Evolutionary conservation across 1,140 invertebrate genomes (phyloP).

Genomic region (Cyclina sinensis): DNA sequence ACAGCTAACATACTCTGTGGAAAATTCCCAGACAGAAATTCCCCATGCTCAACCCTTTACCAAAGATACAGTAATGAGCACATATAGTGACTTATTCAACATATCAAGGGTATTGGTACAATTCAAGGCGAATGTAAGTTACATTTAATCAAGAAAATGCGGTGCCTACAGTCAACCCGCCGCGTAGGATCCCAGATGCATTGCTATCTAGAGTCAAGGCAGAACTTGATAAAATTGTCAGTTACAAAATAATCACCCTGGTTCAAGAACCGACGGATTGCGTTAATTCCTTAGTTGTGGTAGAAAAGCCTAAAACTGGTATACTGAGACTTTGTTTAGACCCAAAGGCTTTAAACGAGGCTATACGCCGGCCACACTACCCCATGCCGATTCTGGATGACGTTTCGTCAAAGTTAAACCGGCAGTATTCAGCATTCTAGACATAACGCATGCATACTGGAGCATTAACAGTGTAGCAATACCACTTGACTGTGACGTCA

Average conservation of each 20-base stretch:
- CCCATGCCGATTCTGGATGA: conserved; percentile 56
- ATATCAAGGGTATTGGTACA: neutral
- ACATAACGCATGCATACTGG: conserved; percentile 80
- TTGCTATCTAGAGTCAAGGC: neutral
- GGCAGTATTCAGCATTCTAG: conserved; percentile 63
- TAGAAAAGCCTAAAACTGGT: neutral
- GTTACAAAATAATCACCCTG: neutral
- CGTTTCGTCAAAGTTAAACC: conserved; percentile 55
- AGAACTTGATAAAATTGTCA: neutral
- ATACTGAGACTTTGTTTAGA: conserved; percentile 62
- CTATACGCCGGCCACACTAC: conserved; percentile 48
- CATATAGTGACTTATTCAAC: neutral
- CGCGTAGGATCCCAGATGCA: neutral
- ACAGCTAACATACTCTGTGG: conserved; percentile 5
- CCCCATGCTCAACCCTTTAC: no score
- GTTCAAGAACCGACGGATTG: neutral
- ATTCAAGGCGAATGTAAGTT: neutral
- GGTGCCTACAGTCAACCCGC: neutral
- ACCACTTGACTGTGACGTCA: no score
- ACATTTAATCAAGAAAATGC: neutral
- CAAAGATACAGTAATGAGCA: neutral
- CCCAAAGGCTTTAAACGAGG: conserved; percentile 64
- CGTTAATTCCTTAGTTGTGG: neutral
- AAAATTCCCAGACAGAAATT: neutral
- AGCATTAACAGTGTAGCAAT: no score